Evolutionary conservation across 2,113 vertebrate species (phyloP).

Genomic region (Xiphophorus hellerii): DNA sequence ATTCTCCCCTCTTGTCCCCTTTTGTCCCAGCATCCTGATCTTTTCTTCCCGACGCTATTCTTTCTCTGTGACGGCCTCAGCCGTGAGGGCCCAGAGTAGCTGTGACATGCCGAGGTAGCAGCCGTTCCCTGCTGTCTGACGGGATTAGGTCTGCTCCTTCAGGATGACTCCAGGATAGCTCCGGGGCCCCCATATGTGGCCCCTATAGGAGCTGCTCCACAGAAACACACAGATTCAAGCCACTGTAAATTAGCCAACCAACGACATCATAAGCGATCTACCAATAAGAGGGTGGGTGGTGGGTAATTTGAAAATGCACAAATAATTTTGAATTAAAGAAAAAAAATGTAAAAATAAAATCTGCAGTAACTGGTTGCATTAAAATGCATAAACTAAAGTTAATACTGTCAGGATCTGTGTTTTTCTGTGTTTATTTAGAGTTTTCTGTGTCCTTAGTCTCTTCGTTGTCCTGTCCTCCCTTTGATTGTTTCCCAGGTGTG

Average conservation of each 20-base stretch:
- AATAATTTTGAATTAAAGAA: too few species aligned
- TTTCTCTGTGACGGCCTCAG: constrained; percentile 63
- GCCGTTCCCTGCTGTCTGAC: constrained; percentile 68
- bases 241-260: not conserved
- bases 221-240: not conserved
- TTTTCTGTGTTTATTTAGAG: too few species aligned
- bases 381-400: too few species aligned
- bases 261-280: not conserved
- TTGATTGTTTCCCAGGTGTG: too few species aligned
- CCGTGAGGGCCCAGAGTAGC: constrained; percentile 59
- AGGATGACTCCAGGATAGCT: constrained; percentile 50
- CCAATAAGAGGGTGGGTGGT: too few species aligned
- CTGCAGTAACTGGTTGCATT: too few species aligned
- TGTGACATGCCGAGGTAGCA: constrained; percentile 75
- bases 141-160: constrained; percentile 61
- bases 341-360: too few species aligned
- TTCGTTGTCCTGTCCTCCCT: too few species aligned
- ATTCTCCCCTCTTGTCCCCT: constrained; percentile 35
- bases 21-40: constrained; percentile 20
- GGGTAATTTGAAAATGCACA: too few species aligned
- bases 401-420: too few species aligned
- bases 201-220: constrained; percentile 23
- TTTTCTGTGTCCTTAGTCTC: too few species aligned
- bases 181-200: constrained; percentile 36
- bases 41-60: constrained; percentile 23